Evolutionary conservation across 1,140 invertebrate genomes (phyloP), one percentile per base, ranked within the genome.

Genomic region (Macrobrachium rosenbergii): DNA sequence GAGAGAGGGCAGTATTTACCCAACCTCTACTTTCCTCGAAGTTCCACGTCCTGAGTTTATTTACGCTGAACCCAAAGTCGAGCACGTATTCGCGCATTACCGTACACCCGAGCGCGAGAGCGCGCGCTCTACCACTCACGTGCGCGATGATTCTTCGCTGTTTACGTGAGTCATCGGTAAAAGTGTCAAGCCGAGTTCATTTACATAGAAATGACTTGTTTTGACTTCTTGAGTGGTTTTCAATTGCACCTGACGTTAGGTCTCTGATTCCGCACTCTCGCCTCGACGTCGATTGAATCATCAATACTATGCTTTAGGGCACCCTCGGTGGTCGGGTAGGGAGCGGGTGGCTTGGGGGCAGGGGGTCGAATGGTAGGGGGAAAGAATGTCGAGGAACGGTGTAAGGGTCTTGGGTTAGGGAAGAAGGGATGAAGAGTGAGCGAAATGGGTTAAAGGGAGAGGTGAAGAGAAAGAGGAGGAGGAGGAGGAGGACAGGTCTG

Each of bases 121-220:
- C 28, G 28, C 28, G 1, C 28, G 3, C 28, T 37, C 28, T 37
- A 37, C 28, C 28, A 3, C 28, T 37, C 28, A 37, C 28, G 28
- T 37, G 28, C 28, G 28, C 28, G 28, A 37, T 37, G 28, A 37
- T 37, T 28, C 64, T n/a, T 0, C 64, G n/a, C n/a, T 69, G 64
- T 69, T 69, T 69, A 69, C 64, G 64, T 69, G n/a, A 69, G 64
- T 17, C n/a, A 28, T n/a, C 28, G 28, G 28, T 37, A 84, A 84
- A 84, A 77, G 83, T 84, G 83, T 84, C 83, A 84, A 77, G 23
- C 60, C 16, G 16, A 64, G 59, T 78, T 45, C 60, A 84, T 84
- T 84, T 84, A 59, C 83, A 84, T 84, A 78, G 83, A 84, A 78
- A 84, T 84, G 73, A 84, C 83, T 84, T 84, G 83, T 84, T 84